A percentile compares a stretch with the other conserved stretches of the same genome.
Conservation (phyloP, 2,113 vertebrate species). For the Dromiciops gliroides region DNA sequence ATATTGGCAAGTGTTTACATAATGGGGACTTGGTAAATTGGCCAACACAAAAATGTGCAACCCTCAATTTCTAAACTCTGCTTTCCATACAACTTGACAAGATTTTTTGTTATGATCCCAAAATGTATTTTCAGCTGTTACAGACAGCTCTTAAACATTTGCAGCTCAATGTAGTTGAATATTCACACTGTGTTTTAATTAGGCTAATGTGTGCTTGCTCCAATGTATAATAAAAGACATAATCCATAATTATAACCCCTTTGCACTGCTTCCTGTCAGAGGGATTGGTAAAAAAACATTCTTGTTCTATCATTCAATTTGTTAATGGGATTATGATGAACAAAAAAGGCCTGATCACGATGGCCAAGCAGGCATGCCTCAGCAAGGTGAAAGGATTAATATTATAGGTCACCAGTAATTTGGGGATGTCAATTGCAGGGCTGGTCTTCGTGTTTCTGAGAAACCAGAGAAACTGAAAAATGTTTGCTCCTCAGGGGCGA, state of each 20-base stretch:
- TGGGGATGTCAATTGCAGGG: conserved; percentile 65
- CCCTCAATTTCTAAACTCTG: conserved; percentile 52
- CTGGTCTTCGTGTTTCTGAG: conserved; percentile 46
- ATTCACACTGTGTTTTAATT: conserved; percentile 74
- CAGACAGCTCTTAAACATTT: conserved; percentile 75
- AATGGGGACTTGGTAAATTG: conserved; percentile 49
- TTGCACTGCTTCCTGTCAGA: conserved; percentile 77
- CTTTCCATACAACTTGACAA: conserved; percentile 70
- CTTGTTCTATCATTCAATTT: conserved; percentile 76
- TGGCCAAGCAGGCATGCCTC: conserved; percentile 39
- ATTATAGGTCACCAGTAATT: conserved; percentile 43
- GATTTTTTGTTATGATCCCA: conserved; percentile 55
- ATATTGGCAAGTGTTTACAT: conserved; percentile 60
- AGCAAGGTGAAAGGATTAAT: conserved; percentile 69
- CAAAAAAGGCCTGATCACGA: conserved; percentile 67
- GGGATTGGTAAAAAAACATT: conserved; percentile 67
- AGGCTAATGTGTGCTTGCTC: conserved; percentile 69
- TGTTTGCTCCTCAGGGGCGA: conserved; percentile 52
- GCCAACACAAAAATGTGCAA: conserved; percentile 71
- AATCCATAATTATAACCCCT: conserved; percentile 79
- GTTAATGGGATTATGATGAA: conserved; percentile 73
- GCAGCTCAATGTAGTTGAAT: conserved; percentile 65
- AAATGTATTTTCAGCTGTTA: conserved; percentile 71
- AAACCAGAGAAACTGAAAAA: conserved; percentile 58
- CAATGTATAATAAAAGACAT: conserved; percentile 75